These are phyloP conservation scores for Neoascia interrupta DNA, from an alignment of 2,888 invertebrate species.

Conservation along the genomic window DNA sequence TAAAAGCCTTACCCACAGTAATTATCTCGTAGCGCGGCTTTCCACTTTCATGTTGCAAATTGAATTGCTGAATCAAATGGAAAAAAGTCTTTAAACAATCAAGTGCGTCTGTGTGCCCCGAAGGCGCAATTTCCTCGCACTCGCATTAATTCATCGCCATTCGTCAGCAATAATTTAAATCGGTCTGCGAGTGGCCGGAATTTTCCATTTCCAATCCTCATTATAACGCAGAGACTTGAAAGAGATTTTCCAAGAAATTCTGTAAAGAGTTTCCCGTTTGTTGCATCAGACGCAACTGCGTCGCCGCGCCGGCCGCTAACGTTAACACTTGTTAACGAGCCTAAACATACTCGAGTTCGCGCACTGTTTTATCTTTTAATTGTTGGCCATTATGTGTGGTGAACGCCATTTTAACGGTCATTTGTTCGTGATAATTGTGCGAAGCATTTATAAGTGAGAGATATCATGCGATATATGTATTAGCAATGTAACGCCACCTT, in stretches of 20 bases:
- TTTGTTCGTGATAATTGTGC: conserved; percentile 62
- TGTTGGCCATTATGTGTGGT: conserved; percentile 48
- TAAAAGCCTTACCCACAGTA: conserved; percentile 7
- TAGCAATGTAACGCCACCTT: too few relatives aligned
- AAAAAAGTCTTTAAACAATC: conserved; percentile 52
- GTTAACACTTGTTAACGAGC: conserved; percentile 66
- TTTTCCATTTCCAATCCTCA: conserved; percentile 50
- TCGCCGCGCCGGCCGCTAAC: conserved; percentile 33
- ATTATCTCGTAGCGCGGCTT: conserved; percentile 38
- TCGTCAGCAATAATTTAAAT: conserved; percentile 29
- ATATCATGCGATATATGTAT: conserved; percentile 63
- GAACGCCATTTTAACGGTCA: conserved; percentile 68
- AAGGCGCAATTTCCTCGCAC: conserved; percentile 53
- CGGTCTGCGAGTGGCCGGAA: conserved; percentile 23
- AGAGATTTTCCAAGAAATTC: conserved; percentile 60
- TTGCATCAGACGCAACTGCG: conserved; percentile 55
- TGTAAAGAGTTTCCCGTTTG: conserved; percentile 56
- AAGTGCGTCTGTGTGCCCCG: conserved; percentile 5
- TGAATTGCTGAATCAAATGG: conserved; percentile 64
- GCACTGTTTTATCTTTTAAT: conserved; percentile 61
- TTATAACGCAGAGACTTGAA: conserved; percentile 15
- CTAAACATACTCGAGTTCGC: conserved; percentile 11
- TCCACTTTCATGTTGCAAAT: conserved; percentile 49
- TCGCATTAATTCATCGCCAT: conserved; percentile 43
- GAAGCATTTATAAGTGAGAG: conserved; percentile 58